Percentiles rank a stretch among this genome's conserved stretches.
Conservation (phyloP, 2,888 invertebrate species). For the Elysia crispata region DNA sequence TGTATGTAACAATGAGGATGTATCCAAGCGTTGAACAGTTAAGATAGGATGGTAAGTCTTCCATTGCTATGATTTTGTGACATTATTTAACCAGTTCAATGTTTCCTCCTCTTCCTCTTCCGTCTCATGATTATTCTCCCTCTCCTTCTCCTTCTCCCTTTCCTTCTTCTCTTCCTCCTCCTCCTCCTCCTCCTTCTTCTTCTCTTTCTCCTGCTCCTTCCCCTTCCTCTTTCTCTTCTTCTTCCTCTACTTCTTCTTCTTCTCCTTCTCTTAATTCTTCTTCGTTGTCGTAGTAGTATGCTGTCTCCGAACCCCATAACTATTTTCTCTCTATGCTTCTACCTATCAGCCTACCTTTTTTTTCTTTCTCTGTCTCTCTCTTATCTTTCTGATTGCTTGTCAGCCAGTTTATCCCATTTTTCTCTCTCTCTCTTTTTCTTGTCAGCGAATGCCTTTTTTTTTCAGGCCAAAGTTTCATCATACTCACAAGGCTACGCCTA, state of each 20-base stretch:
- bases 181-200: not conserved
- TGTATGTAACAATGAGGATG: not conserved
- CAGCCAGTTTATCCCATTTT: too few species aligned
- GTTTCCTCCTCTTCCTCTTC: not conserved
- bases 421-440: conserved; percentile 2
- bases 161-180: not conserved
- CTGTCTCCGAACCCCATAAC: too few species aligned
- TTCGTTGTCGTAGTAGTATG: too few species aligned
- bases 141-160: not conserved
- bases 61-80: not conserved
- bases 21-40: not conserved
- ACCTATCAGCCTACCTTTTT: too few species aligned
- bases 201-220: conserved; percentile 1
- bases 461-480: too few species aligned
- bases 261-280: too few species aligned
- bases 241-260: too few species aligned
- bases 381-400: not conserved
- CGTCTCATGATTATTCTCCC: not conserved
- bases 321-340: not conserved
- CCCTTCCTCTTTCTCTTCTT: not conserved
- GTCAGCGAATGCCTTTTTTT: too few species aligned
- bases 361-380: not conserved
- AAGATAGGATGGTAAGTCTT: not conserved
- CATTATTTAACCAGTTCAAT: not conserved
- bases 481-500: too few species aligned